Evolutionary conservation across 1,140 invertebrate species (phyloP).

Genomic region (Cydia fagiglandana): DNA sequence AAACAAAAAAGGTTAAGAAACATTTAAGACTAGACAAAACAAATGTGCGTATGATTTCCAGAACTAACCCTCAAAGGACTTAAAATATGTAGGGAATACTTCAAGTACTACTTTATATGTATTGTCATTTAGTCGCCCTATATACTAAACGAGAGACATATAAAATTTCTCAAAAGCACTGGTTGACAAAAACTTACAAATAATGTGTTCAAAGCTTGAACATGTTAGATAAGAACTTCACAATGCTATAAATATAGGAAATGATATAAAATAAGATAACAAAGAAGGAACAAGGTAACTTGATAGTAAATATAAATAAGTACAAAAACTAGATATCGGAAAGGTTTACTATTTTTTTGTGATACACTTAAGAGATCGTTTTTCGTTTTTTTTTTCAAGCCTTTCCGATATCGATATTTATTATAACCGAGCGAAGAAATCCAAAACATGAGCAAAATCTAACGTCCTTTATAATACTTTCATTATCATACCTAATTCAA

Average conservation of each 20-base stretch:
- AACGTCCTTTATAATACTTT: neutral
- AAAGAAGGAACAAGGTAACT: slow-evolving; percentile 39
- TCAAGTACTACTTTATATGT: slow-evolving; percentile 69
- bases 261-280: slow-evolving; percentile 34
- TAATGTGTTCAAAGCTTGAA: slow-evolving; percentile 29
- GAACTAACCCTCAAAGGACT: slow-evolving; percentile 41
- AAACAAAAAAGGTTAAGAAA: slow-evolving; percentile 44
- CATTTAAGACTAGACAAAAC: slow-evolving; percentile 37
- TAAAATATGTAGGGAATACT: slow-evolving; percentile 66
- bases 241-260: slow-evolving; percentile 32
- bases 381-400: slow-evolving; percentile 23
- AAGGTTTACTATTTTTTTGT: slow-evolving; percentile 34
- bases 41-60: slow-evolving; percentile 40
- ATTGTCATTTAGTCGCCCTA: slow-evolving; percentile 78
- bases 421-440: slow-evolving; percentile 27
- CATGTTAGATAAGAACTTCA: slow-evolving; percentile 32
- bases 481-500: neutral
- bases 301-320: slow-evolving; percentile 34
- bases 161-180: slow-evolving; percentile 46
- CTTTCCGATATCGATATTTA: slow-evolving; percentile 27
- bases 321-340: slow-evolving; percentile 39
- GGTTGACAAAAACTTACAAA: slow-evolving; percentile 34
- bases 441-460: slow-evolving; percentile 27
- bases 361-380: slow-evolving; percentile 36
- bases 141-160: slow-evolving; percentile 77